Evolutionary conservation across 2,888 invertebrate genomes (phyloP).

Genomic region (Electrophaes corylata): DNA sequence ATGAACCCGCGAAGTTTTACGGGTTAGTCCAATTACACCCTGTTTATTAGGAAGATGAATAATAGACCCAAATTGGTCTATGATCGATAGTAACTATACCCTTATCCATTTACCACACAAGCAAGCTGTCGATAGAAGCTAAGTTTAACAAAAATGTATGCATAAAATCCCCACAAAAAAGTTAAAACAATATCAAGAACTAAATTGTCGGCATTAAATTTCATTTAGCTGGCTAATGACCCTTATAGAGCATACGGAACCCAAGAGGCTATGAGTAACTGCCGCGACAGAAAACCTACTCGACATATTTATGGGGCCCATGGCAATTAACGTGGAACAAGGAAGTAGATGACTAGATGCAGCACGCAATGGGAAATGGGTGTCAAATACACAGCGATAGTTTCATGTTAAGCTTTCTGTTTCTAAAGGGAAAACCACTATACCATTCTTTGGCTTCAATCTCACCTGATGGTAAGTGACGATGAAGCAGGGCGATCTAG

Average conservation of each 20-base stretch:
- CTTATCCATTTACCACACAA: too few species aligned
- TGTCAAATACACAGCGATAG: slow-evolving; percentile 5
- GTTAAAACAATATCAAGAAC: slow-evolving; percentile 28
- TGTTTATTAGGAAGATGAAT: too few species aligned
- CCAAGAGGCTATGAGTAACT: slow-evolving; percentile 45
- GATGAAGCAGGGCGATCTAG: too few species aligned
- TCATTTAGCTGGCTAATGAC: slow-evolving; percentile 59
- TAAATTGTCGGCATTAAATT: slow-evolving; percentile 56
- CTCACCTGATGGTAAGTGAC: too few species aligned
- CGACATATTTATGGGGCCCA: slow-evolving; percentile 55
- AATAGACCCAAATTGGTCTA: too few species aligned
- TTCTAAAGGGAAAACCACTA: too few species aligned
- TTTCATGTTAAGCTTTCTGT: slow-evolving; percentile 4
- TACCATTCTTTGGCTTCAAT: too few species aligned
- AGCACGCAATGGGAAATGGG: slow-evolving; percentile 10
- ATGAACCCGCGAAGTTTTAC: too few species aligned
- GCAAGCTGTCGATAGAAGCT: too few species aligned
- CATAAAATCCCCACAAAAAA: slow-evolving; percentile 1
- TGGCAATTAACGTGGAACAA: slow-evolving; percentile 55
- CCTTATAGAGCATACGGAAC: slow-evolving; percentile 48
- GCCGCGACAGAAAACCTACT: slow-evolving; percentile 44
- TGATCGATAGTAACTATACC: too few species aligned
- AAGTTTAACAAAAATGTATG: not conserved
- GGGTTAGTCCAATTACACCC: too few species aligned
- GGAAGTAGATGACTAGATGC: slow-evolving; percentile 19